Percentiles rank a stretch among this genome's conserved stretches.
Evolutionary conservation across 2,113 vertebrate genomes (phyloP).

Genomic region (Mirza zaza): DNA sequence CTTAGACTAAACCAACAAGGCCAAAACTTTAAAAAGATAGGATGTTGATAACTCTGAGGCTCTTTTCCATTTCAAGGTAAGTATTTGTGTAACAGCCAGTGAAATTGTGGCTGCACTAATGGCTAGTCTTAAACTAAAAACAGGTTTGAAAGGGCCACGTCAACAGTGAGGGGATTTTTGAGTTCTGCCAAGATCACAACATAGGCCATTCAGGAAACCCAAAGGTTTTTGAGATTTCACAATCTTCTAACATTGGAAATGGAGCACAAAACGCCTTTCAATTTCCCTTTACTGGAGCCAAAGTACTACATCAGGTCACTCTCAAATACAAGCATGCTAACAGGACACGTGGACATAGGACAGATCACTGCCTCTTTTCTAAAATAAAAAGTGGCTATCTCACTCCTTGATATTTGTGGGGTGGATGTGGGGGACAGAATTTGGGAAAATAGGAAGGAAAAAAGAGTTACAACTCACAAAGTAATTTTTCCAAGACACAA

Average conservation of each 20-base stretch:
- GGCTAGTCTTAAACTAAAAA: neutral
- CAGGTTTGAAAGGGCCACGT: neutral
- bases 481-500: neutral
- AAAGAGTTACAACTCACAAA: neutral
- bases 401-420: neutral
- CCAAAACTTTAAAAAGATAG: neutral
- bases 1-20: conserved; percentile 32
- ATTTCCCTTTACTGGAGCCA: neutral
- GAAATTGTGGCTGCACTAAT: neutral
- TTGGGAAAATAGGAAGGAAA: neutral
- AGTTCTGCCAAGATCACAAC: neutral
- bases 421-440: neutral
- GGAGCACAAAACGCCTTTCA: neutral
- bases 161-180: neutral
- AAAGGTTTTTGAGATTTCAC: neutral
- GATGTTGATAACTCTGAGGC: neutral
- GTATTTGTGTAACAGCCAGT: neutral
- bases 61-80: neutral
- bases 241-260: neutral
- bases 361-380: neutral
- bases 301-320: neutral
- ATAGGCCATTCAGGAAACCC: neutral
- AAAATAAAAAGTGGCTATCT: neutral
- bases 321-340: neutral
- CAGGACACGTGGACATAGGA: neutral